Evolutionary conservation across 2,888 invertebrate species (phyloP).

Genomic region (Apamea epomidion): DNA sequence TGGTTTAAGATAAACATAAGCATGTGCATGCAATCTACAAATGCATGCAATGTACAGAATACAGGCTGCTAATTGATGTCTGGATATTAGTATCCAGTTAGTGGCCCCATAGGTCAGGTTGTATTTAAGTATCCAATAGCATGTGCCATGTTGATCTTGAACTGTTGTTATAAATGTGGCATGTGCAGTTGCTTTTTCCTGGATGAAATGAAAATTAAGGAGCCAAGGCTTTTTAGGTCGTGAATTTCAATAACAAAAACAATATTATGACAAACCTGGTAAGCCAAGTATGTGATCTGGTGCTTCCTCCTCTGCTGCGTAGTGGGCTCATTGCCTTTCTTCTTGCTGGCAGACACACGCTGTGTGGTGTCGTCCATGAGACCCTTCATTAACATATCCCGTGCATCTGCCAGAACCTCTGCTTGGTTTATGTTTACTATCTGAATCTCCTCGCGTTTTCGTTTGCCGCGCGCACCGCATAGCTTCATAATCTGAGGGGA

Average conservation of each 20-base stretch:
- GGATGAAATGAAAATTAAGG: background rate
- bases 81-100: background rate
- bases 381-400: constrained; percentile 95
- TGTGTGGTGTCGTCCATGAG: constrained; percentile 93
- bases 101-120: too few relatives aligned
- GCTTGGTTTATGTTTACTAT: constrained; percentile 96
- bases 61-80: background rate
- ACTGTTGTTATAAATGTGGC: background rate
- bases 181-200: background rate
- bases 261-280: constrained; percentile 88
- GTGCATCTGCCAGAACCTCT: constrained; percentile 94
- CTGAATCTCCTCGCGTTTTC: constrained; percentile 92
- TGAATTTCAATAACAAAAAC: too few relatives aligned
- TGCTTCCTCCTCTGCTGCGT: constrained; percentile 95
- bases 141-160: too few relatives aligned
- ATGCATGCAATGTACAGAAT: background rate
- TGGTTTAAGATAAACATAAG: background rate
- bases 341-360: constrained; percentile 89
- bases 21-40: too few relatives aligned
- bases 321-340: constrained; percentile 91
- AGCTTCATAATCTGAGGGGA: constrained; percentile 91
- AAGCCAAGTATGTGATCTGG: constrained; percentile 98
- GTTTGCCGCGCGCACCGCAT: constrained; percentile 92
- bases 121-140: too few relatives aligned
- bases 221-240: background rate